Percentiles rank a stretch among this genome's conserved stretches.
These are phyloP conservation scores for Planiliza haematocheilus DNA, from an alignment of 2,113 vertebrate genomes.

Conservation along the genomic window DNA sequence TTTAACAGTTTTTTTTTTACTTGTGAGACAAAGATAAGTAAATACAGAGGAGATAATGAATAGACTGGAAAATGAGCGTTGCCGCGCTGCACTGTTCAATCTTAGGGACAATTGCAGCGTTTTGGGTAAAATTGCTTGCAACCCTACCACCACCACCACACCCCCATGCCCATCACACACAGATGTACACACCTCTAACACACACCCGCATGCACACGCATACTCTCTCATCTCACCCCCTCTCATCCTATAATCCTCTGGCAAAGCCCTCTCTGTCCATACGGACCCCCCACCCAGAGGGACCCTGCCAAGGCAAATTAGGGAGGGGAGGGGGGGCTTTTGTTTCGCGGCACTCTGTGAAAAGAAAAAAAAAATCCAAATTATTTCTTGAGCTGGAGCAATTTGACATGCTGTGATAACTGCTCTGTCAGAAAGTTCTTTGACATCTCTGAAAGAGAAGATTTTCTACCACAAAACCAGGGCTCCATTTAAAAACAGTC, in stretches of 20 bases:
- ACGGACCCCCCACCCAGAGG: constrained; percentile 85
- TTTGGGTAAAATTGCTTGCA: constrained; percentile 86
- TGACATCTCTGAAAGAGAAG: constrained; percentile 91
- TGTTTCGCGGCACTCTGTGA: constrained; percentile 84
- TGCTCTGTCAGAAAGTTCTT: constrained; percentile 98
- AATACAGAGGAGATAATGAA: constrained; percentile 87
- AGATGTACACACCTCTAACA: constrained; percentile 61
- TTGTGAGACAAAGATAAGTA: constrained; percentile 86
- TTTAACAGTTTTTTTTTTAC: constrained; percentile 80
- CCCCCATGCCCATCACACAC: constrained; percentile 57
- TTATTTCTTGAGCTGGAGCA: constrained; percentile 95
- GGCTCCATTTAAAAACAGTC: constrained; percentile 78
- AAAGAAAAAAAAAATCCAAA: constrained; percentile 89
- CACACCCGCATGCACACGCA: constrained; percentile 36
- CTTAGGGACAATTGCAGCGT: constrained; percentile 86
- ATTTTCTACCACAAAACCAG: constrained; percentile 91
- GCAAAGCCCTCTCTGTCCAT: constrained; percentile 84
- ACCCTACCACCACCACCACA: constrained; percentile 63
- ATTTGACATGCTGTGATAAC: constrained; percentile 99
- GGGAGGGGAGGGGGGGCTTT: constrained; percentile 73
- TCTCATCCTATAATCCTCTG: constrained; percentile 82
- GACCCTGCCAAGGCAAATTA: constrained; percentile 88
- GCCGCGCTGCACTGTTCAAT: constrained; percentile 82
- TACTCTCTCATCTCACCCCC: constrained; percentile 66
- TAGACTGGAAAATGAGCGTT: constrained; percentile 82